Evolutionary conservation across 2,888 invertebrate species (phyloP), one percentile per base, ranked within the genome.

Genomic region (Chirona hameri): DNA sequence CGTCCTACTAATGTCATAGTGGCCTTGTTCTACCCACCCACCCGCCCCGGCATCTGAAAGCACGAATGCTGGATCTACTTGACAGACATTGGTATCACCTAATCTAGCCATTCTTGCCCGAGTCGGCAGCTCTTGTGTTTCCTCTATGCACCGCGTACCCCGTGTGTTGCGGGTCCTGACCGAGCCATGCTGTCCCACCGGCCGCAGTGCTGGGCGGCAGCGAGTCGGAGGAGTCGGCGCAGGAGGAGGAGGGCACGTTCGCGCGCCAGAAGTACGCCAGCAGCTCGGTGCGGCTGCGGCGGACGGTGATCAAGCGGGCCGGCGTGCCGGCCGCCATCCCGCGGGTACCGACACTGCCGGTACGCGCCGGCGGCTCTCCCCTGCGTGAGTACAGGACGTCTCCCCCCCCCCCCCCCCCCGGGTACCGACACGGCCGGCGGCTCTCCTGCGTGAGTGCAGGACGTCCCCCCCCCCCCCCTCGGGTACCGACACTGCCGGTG

Each of bases 301-400:
- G 76, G 5, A 39, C 76, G 39, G 76, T 39, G 7, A 39, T 39
- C 76, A 76, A 76, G 76, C 76, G 76, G 39, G 76, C 39, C 76
- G 76, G 76, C 39, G 76, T 76, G 76, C 76, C 76, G 9, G 76
- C 76, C 39, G 76, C 76, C 39, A 76, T 76, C 76, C 76, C 76
- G 27, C 21, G 9, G 76, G 76, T 76, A 39, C 76, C 76, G 21
- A 7, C 27, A 21, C 76, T 76, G 76, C 76, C 76, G 39, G 9
- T 21, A 4, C 76, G 76, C 39, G 39, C 76, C 39, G 39, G 31
- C 76, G 76, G 76, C 31, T 76, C 76, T 5, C 76, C 76, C 1
- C 76, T 76, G 39, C 76, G 76, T 76, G 76, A 76, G 76, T 76
- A 14, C n/a, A n/a, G n/a, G n/a, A n/a, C n/a, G n/a, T n/a, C n/a